Evolutionary conservation across 2,113 vertebrate species (phyloP).

Genomic region (Ahaetulla prasina): DNA sequence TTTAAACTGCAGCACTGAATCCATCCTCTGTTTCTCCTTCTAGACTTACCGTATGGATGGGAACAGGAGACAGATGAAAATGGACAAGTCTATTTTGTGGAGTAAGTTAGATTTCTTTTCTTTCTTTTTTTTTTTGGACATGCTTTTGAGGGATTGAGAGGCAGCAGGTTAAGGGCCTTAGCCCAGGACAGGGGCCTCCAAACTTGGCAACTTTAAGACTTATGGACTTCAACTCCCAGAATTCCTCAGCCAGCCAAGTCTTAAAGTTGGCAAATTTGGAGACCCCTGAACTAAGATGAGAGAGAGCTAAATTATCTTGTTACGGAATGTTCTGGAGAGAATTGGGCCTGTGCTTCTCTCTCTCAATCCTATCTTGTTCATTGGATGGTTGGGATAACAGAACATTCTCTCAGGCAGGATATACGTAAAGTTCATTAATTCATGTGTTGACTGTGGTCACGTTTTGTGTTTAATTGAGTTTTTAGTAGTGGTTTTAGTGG

Average conservation of each 20-base stretch:
- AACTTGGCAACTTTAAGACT: not conserved
- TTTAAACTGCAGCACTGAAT: not conserved
- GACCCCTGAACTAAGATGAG: not conserved
- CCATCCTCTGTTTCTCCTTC: constrained; percentile 36
- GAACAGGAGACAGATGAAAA: constrained; percentile 93
- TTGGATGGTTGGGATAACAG: not conserved
- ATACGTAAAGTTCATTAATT: not conserved
- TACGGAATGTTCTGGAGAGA: not conserved
- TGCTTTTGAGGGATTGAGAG: not conserved
- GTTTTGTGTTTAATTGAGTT: not conserved
- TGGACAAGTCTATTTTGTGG: constrained; percentile 90
- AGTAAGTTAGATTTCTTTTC: constrained; percentile 89
- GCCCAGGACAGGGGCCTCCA: not conserved
- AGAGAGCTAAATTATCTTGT: not conserved
- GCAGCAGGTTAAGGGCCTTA: not conserved
- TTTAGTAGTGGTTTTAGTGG: not conserved
- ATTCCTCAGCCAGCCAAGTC: not conserved
- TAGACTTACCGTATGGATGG: constrained; percentile 95
- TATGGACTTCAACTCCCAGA: not conserved
- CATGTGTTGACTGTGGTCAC: not conserved
- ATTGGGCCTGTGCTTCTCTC: not conserved
- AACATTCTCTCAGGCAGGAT: not conserved
- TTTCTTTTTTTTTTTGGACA: not conserved
- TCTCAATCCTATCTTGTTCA: not conserved
- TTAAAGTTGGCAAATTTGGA: not conserved